Percentiles rank a stretch among this genome's conserved stretches.
These are phyloP conservation scores for Botia almorhae DNA, from an alignment of 2,797 vertebrate genomes.

Conservation along the genomic window DNA sequence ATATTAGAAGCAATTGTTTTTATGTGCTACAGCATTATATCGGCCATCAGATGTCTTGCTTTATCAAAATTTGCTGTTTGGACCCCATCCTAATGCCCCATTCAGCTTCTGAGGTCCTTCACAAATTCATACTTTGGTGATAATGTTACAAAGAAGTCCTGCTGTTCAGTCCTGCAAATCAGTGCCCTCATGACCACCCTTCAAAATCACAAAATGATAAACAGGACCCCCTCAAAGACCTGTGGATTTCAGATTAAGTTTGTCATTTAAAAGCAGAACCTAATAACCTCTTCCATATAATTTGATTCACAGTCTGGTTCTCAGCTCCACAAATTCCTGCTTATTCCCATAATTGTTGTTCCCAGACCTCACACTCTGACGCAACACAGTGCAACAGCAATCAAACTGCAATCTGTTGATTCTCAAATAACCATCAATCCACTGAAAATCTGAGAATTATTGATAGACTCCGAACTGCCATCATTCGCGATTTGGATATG, in stretches of 20 bases:
- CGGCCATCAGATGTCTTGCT: too few relatives aligned
- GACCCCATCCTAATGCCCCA: background rate
- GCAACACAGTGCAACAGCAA: constrained; percentile 59
- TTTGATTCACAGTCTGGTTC: background rate
- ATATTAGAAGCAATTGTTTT: too few relatives aligned
- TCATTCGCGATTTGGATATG: constrained; percentile 5
- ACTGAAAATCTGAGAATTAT: constrained; percentile 52
- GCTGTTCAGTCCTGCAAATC: too few relatives aligned
- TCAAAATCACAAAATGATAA: background rate
- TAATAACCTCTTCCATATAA: constrained; percentile 12
- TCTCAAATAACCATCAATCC: constrained; percentile 11
- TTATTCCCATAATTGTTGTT: background rate
- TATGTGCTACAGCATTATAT: too few relatives aligned
- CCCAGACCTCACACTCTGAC: constrained; percentile 50
- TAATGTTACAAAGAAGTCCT: background rate
- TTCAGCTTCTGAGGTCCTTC: background rate
- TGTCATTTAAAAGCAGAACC: background rate
- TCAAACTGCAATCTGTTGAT: constrained; percentile 46
- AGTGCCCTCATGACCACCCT: background rate
- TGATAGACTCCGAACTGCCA: constrained; percentile 7
- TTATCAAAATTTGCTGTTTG: too few relatives aligned
- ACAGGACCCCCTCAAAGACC: background rate
- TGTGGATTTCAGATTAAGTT: background rate
- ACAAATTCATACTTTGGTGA: background rate
- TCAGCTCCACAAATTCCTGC: background rate